Evolutionary conservation across 2,797 vertebrate genomes (phyloP).

Genomic region (Parambassis ranga): DNA sequence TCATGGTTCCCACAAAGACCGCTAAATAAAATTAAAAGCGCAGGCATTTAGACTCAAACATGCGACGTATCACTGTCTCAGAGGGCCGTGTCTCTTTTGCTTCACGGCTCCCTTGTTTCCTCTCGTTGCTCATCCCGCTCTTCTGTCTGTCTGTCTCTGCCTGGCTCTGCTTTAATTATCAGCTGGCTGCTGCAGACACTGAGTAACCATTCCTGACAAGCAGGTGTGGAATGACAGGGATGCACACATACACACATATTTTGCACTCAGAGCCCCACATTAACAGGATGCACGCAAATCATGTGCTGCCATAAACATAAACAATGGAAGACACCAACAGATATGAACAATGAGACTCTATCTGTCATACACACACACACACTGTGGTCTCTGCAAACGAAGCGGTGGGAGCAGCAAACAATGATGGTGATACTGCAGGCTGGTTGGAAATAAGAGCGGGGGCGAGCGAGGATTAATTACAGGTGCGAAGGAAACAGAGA

Average conservation of each 20-base stretch:
- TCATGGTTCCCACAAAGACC: conserved; percentile 21
- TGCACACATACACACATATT: conserved; percentile 10
- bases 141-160: conserved; percentile 36
- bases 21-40: conserved; percentile 26
- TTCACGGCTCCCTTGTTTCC: conserved; percentile 41
- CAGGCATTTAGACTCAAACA: background rate
- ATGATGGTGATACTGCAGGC: conserved; percentile 30
- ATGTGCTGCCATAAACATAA: conserved; percentile 48
- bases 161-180: conserved; percentile 59
- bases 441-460: conserved; percentile 36
- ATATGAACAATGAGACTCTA: conserved; percentile 38
- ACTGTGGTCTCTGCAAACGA: background rate
- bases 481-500: conserved; percentile 32
- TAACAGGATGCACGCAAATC: conserved; percentile 30
- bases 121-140: conserved; percentile 31
- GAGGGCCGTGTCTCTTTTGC: conserved; percentile 24
- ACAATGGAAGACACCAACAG: conserved; percentile 47
- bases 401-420: conserved; percentile 41
- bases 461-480: conserved; percentile 54
- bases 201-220: conserved; percentile 55
- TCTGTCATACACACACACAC: background rate
- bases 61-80: background rate
- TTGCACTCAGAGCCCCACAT: background rate
- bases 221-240: conserved; percentile 56
- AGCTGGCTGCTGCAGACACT: conserved; percentile 34